Evolutionary conservation across 1,140 invertebrate genomes (phyloP), one percentile per base, ranked within the genome.

Genomic region (Conus ventricosus): DNA sequence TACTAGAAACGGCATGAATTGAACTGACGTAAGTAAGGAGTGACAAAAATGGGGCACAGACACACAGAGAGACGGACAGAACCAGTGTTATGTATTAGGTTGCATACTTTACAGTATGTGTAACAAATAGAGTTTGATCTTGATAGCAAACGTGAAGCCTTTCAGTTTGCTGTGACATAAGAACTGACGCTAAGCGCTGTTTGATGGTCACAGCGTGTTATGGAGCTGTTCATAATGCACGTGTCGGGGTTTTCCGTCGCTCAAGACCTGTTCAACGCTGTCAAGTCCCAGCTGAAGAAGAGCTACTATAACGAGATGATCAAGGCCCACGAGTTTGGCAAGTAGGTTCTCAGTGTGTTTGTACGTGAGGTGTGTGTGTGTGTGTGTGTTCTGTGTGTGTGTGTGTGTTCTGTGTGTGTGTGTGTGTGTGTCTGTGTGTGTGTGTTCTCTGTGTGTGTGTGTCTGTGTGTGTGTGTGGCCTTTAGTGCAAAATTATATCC

Each of bases 261-360:
- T n/a, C 84, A 85, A 10, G 88, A 88, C 4, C 25, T 91, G 75
- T 92, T 92, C 88, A 55, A 90, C 2, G 86, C 85, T 20, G 89
- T 91, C 39, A 91, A 90, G 84, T 67, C 84, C 23, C 89, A 93
- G 83, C 81, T 91, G 55, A 90, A 90, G 63, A 91, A 90, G 60
- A 82, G 82, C 78, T 90, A 91, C 55, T 90, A 91, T 55, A 93
- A 93, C 81, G 82, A 89, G 15, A 91, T 93, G 89, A 89, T 93
- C 75, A 89, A 89, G 86, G 87, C 92, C 57, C 51, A 88, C 57
- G 84, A 91, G 15, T 82, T 92, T 17, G 89, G 87, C 71, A 91
- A 84, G 92, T 92, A 84, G 78, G 88, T 88, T 53, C 39, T 25
- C 20, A 27, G 78, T 51, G n/a, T 60, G 57, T 76, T 10, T 76